phyloP scores from a whole-genome alignment of 2,888 invertebrate species.

The Mesodorylaimus sp. region DNA sequence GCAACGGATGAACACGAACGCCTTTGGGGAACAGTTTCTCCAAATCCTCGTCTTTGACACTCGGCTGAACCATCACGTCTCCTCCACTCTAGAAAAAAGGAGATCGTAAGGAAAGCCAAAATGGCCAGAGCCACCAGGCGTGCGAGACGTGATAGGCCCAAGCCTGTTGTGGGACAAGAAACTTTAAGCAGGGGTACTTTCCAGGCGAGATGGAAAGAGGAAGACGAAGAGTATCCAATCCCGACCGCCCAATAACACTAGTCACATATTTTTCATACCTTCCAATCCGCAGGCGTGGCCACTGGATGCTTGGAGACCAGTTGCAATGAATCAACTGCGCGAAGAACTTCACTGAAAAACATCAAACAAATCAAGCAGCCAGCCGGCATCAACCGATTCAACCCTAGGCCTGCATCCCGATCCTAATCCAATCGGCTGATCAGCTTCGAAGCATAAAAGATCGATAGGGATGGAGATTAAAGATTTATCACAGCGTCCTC shows the following conservation, averaged over 20 bases:
- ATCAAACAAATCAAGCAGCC: too few relatives aligned
- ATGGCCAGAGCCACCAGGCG: not conserved
- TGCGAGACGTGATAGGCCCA: constrained; percentile 1
- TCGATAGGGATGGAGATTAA: too few relatives aligned
- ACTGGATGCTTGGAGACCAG: constrained; percentile 62
- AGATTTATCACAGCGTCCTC: too few relatives aligned
- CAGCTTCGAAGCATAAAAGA: too few relatives aligned
- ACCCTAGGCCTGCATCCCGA: too few relatives aligned
- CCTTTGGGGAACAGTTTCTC: constrained; percentile 50
- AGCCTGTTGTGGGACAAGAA: too few relatives aligned
- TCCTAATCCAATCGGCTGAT: too few relatives aligned
- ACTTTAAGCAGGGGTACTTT: too few relatives aligned
- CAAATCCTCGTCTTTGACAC: constrained; percentile 51
- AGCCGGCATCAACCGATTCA: too few relatives aligned
- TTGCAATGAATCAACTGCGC: constrained; percentile 75
- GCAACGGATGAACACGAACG: constrained; percentile 48
- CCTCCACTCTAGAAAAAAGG: constrained; percentile 59
- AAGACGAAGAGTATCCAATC: too few relatives aligned
- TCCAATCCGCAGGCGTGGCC: constrained; percentile 79
- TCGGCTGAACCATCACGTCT: constrained; percentile 72
- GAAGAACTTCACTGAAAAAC: constrained; percentile 63
- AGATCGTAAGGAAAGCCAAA: constrained; percentile 22
- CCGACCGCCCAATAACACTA: too few relatives aligned
- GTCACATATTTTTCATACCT: constrained; percentile 38
- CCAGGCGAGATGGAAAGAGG: too few relatives aligned